Conservation (phyloP, 1,140 invertebrate genomes). For the Gryon sp. region DNA sequence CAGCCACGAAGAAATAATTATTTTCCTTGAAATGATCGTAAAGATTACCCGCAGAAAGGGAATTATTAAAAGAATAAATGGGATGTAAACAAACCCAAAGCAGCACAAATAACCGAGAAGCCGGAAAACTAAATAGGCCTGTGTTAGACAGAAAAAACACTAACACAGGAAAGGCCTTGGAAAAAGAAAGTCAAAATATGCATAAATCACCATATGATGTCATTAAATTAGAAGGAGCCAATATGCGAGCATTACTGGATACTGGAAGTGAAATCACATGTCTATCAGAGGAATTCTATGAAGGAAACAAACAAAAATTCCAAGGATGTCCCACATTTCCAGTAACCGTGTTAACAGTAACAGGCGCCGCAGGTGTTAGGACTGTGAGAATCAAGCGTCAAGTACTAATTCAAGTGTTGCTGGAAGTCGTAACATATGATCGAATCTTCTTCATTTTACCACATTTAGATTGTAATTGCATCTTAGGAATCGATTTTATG, state of each 20-base stretch:
- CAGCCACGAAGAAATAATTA: too few species aligned
- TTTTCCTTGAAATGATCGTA: too few species aligned
- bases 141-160: too few species aligned
- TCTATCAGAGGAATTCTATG: background rate
- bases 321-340: slow-evolving; percentile 3
- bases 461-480: slow-evolving; percentile 4
- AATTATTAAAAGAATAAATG: too few species aligned
- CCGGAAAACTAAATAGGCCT: too few species aligned
- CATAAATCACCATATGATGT: background rate
- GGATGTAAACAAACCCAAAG: too few species aligned
- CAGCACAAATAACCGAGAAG: too few species aligned
- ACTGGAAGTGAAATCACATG: slow-evolving; percentile 4
- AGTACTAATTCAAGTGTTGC: too few species aligned
- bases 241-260: background rate
- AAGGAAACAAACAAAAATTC: too few species aligned
- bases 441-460: slow-evolving; percentile 5
- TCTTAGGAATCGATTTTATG: slow-evolving; percentile 2
- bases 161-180: too few species aligned
- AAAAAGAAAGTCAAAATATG: too few species aligned
- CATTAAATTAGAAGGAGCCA: background rate
- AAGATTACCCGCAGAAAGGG: too few species aligned
- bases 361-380: slow-evolving; percentile 5
- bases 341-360: background rate
- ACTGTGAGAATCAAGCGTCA: slow-evolving; percentile 14
- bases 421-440: background rate